Evolutionary conservation across 2,888 invertebrate species (phyloP), one percentile per base, ranked within the genome.

Genomic region (Theretra japonica): DNA sequence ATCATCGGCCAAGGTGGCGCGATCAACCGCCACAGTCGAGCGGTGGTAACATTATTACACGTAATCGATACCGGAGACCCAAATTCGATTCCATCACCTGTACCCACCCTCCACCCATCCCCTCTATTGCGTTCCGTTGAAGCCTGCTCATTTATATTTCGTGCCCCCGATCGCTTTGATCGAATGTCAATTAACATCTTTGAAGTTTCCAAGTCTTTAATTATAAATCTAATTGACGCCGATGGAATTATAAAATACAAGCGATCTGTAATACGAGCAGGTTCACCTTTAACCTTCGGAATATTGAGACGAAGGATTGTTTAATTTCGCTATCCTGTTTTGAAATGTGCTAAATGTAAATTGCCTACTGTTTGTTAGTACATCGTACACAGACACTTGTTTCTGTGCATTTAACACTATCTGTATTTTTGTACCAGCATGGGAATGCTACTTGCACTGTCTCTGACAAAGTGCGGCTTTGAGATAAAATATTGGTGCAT

Each of bases 161-260:
- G 30, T 68, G n/a, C 41, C 56, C 33, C 30, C 25, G 48, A 71
- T 69, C 48, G 69, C 53, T 71, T 68, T 71, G 68, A 77, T 77
- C 74, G 74, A 77, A 76, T 76, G 71, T 74, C 77, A 78, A 78
- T 76, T 74, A 80, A 78, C 75, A 73, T 74, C 72, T 28, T 33
- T 50, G 30, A 48, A 56, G 33, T n/a, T 75, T 75, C 65, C 53
- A 70, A 71, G 70, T 41, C 75, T 72, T 79, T 76, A 76, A 79
- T 80, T 79, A 80, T 75, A 75, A 77, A 78, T 74, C 75, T 59
- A 72, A 74, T 60, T 70, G 71, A 72, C 72, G 60, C 48, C 19
- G 60, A 53, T 53, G 62, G 62, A 41, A 65, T 41, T 33, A 19
- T 30, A 30, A 53, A 65, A 65, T 41, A 19, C 4, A 28, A 23